These are phyloP conservation scores for Strongylocentrotus purpuratus DNA, from an alignment of 35 echinoderm and acorn worm species.

Conservation along the genomic window DNA sequence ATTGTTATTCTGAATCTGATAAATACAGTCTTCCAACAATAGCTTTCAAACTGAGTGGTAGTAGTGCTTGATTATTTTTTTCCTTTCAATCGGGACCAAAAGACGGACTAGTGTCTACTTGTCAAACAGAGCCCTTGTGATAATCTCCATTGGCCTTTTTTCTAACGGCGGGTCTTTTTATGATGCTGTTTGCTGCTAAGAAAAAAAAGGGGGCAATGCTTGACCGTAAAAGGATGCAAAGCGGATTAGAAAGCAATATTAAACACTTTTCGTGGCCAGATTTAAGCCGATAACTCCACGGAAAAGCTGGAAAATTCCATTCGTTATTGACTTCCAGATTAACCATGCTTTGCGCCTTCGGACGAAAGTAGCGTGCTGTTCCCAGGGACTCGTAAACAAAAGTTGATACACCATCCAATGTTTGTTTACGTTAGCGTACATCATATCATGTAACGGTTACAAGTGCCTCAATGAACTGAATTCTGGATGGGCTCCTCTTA, in stretches of 20 bases:
- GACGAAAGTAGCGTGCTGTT: neutral
- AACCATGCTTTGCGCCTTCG: neutral
- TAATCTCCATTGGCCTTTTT: neutral
- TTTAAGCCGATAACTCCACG: conserved; percentile 29
- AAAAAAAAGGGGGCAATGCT: neutral
- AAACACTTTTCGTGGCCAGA: conserved; percentile 16
- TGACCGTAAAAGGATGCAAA: neutral
- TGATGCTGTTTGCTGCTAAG: neutral
- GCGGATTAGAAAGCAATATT: conserved; percentile 39
- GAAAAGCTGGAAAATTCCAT: conserved; percentile 32
- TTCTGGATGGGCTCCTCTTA: neutral
- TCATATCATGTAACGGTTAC: neutral
- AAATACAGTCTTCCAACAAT: neutral
- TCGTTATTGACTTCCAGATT: neutral
- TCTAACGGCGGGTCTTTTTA: neutral
- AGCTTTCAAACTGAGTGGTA: neutral
- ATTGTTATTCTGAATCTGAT: neutral
- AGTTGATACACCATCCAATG: neutral
- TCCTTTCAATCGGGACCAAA: neutral
- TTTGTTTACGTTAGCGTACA: neutral
- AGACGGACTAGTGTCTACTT: neutral
- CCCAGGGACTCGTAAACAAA: neutral
- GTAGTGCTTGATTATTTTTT: neutral
- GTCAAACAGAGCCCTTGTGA: neutral
- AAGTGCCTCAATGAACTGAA: neutral